phyloP scores from a whole-genome alignment of 1,140 invertebrate species.

The Halesus radiatus region DNA sequence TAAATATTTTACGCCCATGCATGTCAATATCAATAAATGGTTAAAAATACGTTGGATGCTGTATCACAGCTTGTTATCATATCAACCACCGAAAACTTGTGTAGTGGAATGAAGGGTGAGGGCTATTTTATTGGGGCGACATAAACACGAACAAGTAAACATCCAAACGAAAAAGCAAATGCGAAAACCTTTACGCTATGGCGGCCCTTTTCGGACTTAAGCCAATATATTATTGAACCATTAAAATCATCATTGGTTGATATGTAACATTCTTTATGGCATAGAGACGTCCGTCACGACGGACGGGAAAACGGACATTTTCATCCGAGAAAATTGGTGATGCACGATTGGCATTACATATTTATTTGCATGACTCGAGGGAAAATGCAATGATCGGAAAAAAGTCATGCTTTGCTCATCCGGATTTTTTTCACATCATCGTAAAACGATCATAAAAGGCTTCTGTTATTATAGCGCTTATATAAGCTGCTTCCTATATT shows the following conservation, averaged over 20 bases:
- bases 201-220: not conserved
- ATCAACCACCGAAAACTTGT: no score
- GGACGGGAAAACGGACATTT: conserved; percentile 11
- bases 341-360: conserved; percentile 21
- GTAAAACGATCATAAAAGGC: not conserved
- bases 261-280: conserved; percentile 41
- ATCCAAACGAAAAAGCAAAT: no score
- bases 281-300: conserved; percentile 21
- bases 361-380: conserved; percentile 12
- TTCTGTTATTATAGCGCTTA: no score
- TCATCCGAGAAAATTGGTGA: conserved; percentile 17
- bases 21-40: no score
- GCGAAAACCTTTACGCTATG: no score
- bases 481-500: no score
- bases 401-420: conserved; percentile 4
- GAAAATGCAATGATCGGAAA: conserved; percentile 13
- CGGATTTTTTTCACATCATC: not conserved
- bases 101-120: no score
- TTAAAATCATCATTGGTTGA: conserved; percentile 28
- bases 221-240: not conserved
- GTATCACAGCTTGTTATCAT: no score
- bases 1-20: no score
- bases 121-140: no score
- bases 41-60: no score
- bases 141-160: no score